Evolutionary conservation across 30 jellyfish, hydroid and myxozoan genomes (phyloP).

Genomic region (Rhopilema esculentum): DNA sequence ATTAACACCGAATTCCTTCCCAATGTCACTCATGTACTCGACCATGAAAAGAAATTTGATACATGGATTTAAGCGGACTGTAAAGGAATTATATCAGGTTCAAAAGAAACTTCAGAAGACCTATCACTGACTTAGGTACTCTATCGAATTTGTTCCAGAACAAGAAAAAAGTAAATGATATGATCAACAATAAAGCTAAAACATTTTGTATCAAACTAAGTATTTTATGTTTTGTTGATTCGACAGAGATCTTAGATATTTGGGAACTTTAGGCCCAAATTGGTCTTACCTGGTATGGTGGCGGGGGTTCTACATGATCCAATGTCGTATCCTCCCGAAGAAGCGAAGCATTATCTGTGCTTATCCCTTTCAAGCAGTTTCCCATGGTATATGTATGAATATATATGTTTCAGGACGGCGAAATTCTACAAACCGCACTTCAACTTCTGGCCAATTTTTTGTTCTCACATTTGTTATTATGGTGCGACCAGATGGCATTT

Average conservation of each 20-base stretch:
- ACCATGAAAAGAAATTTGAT: background rate
- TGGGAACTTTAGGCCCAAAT: background rate
- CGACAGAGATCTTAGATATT: background rate
- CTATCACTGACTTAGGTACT: too few species aligned
- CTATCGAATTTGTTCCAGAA: too few species aligned
- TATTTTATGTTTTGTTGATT: background rate
- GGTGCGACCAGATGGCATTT: slow-evolving; percentile 7
- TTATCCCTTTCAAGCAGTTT: slow-evolving; percentile 74
- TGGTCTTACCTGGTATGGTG: slow-evolving; percentile 78
- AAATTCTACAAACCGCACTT: background rate
- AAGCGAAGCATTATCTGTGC: slow-evolving; percentile 70
- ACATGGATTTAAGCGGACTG: background rate
- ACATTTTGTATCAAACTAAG: background rate
- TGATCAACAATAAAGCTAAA: too few species aligned
- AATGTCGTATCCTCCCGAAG: slow-evolving; percentile 72
- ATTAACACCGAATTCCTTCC: background rate
- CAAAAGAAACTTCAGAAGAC: too few species aligned
- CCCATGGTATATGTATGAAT: slow-evolving; percentile 37
- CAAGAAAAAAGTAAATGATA: too few species aligned
- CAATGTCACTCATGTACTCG: background rate
- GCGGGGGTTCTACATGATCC: slow-evolving; percentile 89
- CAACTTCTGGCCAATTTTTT: background rate
- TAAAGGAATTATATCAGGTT: background rate
- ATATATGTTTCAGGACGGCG: background rate
- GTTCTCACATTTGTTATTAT: slow-evolving; percentile 7